A percentile compares a stretch with the other conserved stretches of the same genome.
Evolutionary conservation across 2,888 invertebrate species (phyloP).

Genomic region (Mallateleia sp.): DNA sequence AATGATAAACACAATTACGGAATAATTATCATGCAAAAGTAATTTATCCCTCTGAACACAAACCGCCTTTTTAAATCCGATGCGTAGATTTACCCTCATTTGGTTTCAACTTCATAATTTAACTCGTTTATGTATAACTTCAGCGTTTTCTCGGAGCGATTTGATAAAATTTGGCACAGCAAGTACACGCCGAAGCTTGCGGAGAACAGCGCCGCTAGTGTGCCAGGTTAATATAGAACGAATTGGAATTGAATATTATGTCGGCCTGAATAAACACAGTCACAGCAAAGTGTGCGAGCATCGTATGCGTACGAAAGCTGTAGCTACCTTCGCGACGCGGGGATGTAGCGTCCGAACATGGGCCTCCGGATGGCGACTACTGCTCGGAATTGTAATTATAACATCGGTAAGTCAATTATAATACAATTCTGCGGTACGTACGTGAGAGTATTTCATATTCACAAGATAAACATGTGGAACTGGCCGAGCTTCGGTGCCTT

Average conservation of each 20-base stretch:
- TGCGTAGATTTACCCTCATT: conserved; percentile 59
- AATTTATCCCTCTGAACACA: conserved; percentile 31
- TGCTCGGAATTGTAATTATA: conserved; percentile 89
- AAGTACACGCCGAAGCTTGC: conserved; percentile 56
- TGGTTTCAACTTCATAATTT: conserved; percentile 58
- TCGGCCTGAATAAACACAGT: conserved; percentile 88
- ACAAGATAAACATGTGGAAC: conserved; percentile 88
- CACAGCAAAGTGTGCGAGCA: conserved; percentile 69
- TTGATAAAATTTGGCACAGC: conserved; percentile 72
- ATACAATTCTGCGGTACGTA: conserved; percentile 87
- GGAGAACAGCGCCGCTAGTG: conserved; percentile 63
- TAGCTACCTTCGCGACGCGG: conserved; percentile 62
- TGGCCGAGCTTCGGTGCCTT: conserved; percentile 71
- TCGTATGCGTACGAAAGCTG: conserved; percentile 58
- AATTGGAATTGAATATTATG: conserved; percentile 89
- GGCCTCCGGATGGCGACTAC: conserved; percentile 81
- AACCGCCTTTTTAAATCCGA: conserved; percentile 49
- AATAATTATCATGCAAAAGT: conserved; percentile 25
- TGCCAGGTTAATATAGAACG: conserved; percentile 87
- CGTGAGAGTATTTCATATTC: conserved; percentile 88
- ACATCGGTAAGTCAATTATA: conserved; percentile 90
- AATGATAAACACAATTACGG: too few species aligned
- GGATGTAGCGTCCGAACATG: conserved; percentile 65
- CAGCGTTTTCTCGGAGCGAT: conserved; percentile 65
- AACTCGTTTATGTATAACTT: conserved; percentile 67